Evolutionary conservation across 1,140 invertebrate species (phyloP), one percentile per base, ranked within the genome.

Genomic region (Halyomorpha halys): DNA sequence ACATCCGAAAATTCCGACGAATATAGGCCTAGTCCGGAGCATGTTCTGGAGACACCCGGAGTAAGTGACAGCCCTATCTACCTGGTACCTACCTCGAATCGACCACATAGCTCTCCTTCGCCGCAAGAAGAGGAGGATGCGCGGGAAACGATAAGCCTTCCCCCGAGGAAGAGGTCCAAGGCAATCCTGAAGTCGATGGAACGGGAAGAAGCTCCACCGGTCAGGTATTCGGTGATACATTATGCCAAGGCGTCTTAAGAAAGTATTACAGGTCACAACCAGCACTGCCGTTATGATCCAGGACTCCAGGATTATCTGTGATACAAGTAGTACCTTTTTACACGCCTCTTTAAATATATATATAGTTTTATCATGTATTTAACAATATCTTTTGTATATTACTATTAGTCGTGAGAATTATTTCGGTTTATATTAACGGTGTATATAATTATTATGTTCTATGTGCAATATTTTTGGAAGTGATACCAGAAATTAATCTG

Each of bases 211-310:
- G 79, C 23, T 68, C 74, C 61, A 70, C 68, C 76, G 67, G 75
- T 80, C 67, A 76, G 87, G 54, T 84, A 88, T 70, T 88, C 81
- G 68, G 88, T 90, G 47, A 90, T 90, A 68, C 86, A 89, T 63
- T 91, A 87, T 71, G 89, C 87, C 11, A 82, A 83, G 66, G 83
- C 86, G 15, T 83, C 82, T 14, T 69, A 69, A 59, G 44, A 34
- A 16, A 19, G 51, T 47, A 25, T 47, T 56, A 21, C 53, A 21
- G 19, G 53, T 23, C 53, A 23, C 53, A 56, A 49, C 47, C 54
- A 59, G 54, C 59, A 60, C 59, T 60, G 59, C 59, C 30, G 39
- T 19, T 18, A 19, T 18, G 16, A 60, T 60, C 53, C 30, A 60
- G 27, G 27, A 19, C 59, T 44, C 15, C 30, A 44, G 30, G 30